Evolutionary conservation across 2,113 vertebrate species (phyloP), one percentile per base, ranked within the genome.

Genomic region (Fregata magnificens): DNA sequence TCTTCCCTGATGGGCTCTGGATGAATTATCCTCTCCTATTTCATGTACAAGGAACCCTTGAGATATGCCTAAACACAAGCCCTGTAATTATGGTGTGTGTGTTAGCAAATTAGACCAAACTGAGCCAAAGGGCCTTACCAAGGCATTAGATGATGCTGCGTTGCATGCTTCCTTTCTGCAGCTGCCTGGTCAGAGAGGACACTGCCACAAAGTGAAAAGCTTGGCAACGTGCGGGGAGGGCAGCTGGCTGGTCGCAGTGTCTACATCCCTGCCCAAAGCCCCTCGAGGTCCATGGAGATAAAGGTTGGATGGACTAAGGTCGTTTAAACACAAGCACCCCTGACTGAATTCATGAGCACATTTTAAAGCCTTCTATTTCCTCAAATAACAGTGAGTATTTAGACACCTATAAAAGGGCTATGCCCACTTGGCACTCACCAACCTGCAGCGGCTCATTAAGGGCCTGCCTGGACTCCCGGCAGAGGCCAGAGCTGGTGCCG

Each of bases 361-460:
- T 92, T 94, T 79, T 84, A 77, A 82, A 95, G 69, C 32, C 56
- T 85, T 93, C 95, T 66, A 80, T 93, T 96, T 95, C 82, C 88
- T 91, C 47, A 59, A 86, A 59, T 44, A 86, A 9, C 61, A 50
- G 26, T n/a, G 78, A 83, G 74, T 88, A 40, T 93, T 97, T 84
- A 91, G 81, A 85, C 82, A 89, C 62, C 92, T 93, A 77, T 45
- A 59, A 79, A 95, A 95, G 94, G 36, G 38, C 70, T 62, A 7
- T 97, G 91, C 92, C 91, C n/a, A 7, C 91, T 38, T 94, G 92
- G 92, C 94, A 90, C 74, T 94, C 47, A 16, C n/a, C 80, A 62
- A 58, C 66, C 74, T 49, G 31, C 92, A 15, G 47, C n/a, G 3
- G 95, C 82, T 89, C 73, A 40, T 62, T 85, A 66, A 88, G 80